Conservation (phyloP, 2,888 invertebrate genomes). For the Pimpla rufipes region DNA sequence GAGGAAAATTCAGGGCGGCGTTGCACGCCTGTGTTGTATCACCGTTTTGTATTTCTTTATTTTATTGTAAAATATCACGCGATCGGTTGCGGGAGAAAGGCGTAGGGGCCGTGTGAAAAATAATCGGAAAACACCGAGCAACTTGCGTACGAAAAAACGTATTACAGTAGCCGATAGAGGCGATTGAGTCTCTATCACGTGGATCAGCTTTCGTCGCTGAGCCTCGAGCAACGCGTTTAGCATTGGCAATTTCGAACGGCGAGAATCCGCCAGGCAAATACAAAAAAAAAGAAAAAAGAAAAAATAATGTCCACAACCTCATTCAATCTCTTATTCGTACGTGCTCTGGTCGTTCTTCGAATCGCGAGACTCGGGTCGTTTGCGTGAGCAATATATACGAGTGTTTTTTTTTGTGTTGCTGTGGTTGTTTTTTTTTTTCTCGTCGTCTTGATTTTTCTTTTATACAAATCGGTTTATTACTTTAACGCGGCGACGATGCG, state of each 20-base stretch:
- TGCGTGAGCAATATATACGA: slow-evolving; percentile 36
- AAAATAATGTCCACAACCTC: slow-evolving; percentile 30
- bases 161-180: not conserved
- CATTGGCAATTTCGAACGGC: slow-evolving; percentile 1
- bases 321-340: slow-evolving; percentile 44
- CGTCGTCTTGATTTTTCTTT: slow-evolving; percentile 41
- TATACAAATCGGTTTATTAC: slow-evolving; percentile 65
- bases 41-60: slow-evolving; percentile 38
- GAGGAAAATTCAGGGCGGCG: slow-evolving; percentile 54
- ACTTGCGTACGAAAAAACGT: slow-evolving; percentile 40
- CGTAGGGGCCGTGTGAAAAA: slow-evolving; percentile 37
- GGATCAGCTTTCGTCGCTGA: slow-evolving; percentile 26
- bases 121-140: slow-evolving; percentile 31
- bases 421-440: slow-evolving; percentile 3
- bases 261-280: not conserved
- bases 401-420: slow-evolving; percentile 29
- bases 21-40: slow-evolving; percentile 47
- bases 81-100: slow-evolving; percentile 59
- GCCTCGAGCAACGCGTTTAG: not conserved
- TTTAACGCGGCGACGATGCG: slow-evolving; percentile 54
- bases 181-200: not conserved
- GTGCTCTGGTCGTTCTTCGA: slow-evolving; percentile 46
- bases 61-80: slow-evolving; percentile 63
- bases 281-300: slow-evolving; percentile 27
- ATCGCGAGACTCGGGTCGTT: slow-evolving; percentile 43